Conservation (phyloP, 1,140 invertebrate genomes). For the Carcinoscorpius rotundicauda region DNA sequence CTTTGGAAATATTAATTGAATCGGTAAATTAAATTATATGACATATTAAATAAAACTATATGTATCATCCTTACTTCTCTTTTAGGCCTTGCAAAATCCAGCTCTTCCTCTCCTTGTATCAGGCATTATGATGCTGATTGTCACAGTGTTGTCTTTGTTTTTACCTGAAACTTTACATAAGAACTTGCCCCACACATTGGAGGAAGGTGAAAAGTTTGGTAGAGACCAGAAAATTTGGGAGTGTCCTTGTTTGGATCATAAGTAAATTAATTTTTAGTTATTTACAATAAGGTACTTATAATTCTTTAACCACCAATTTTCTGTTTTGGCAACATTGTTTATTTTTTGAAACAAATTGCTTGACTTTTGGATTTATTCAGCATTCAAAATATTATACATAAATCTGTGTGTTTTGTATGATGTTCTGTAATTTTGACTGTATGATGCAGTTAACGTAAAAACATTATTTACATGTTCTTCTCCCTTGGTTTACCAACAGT, state of each 20-base stretch:
- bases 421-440: no score
- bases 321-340: no score
- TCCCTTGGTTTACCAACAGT: no score
- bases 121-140: constrained; percentile 20
- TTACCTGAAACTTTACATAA: constrained; percentile 29
- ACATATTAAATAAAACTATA: not conserved
- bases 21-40: not conserved
- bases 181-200: constrained; percentile 26
- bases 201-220: constrained; percentile 32
- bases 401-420: no score
- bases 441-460: no score
- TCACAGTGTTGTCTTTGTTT: constrained; percentile 25
- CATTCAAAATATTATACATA: no score
- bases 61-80: not conserved
- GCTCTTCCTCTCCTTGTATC: constrained; percentile 16
- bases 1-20: not conserved
- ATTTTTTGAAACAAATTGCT: no score
- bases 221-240: constrained; percentile 18
- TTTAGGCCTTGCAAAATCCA: constrained; percentile 10
- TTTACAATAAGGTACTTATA: no score
- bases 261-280: not conserved
- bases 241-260: constrained; percentile 14
- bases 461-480: no score
- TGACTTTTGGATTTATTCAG: no score
- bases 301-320: no score